Evolutionary conservation across 2,888 invertebrate species (phyloP), one percentile per base, ranked within the genome.

Genomic region (Encarsia formosa): DNA sequence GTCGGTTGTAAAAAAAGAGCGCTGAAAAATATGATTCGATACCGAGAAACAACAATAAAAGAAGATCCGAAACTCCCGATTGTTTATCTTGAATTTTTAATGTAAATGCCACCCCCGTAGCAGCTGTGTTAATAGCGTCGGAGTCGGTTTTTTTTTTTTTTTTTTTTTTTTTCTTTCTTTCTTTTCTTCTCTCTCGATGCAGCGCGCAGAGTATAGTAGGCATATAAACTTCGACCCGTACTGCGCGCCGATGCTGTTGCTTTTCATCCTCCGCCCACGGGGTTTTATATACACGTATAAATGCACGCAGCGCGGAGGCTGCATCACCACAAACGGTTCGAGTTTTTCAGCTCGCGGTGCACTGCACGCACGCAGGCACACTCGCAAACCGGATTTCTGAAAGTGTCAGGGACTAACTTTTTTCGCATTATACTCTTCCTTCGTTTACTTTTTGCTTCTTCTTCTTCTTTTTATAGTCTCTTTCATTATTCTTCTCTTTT

Each of bases 351-450:
- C 13, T 5, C 19, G 32, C 32, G n/a, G 31, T 13, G 16, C 16
- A 13, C 16, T 9, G 29, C 29, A 9, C 8, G 8, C 13, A 29
- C 31, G 46, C 24, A 16, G 22, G 34, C 32, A 20, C 42, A 26
- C 38, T 49, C 37, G 37, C n/a, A n/a, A 45, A 43, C 49, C 38
- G 43, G 49, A 43, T 49, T 43, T 43, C 41, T 42, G 24, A 34
- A 40, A 32, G 41, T 32, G 40, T 22, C 41, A 35, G 35, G 23
- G 32, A 18, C 23, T 18, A 34, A 13, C 34, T 34, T 15, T 34
- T 34, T 15, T 13, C n/a, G n/a, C n/a, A n/a, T n/a, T n/a, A n/a
- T n/a, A n/a, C n/a, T n/a, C n/a, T n/a, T n/a, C n/a, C n/a, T n/a
- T n/a, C n/a, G n/a, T n/a, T n/a, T n/a, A n/a, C n/a, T n/a, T n/a